These are phyloP conservation scores for Drosophila melanocephala DNA, from an alignment of 2,888 invertebrate genomes.

Conservation along the genomic window DNA sequence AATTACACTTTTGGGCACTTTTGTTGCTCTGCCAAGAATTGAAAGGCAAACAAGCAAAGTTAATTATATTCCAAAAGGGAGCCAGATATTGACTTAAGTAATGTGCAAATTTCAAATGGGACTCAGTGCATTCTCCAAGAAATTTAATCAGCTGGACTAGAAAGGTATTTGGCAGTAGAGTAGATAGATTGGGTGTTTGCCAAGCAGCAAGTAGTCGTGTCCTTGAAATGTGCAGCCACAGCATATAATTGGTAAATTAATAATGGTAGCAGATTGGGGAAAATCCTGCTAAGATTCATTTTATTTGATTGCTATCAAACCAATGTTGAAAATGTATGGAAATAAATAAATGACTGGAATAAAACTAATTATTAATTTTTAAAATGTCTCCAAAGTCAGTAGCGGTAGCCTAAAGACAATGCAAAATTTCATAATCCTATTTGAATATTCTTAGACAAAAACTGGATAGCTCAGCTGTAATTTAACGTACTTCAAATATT, in stretches of 20 bases:
- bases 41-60: constrained; percentile 19
- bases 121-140: background rate
- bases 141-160: constrained; percentile 35
- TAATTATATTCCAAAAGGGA: constrained; percentile 9
- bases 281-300: background rate
- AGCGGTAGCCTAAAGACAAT: background rate
- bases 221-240: background rate
- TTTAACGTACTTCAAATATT: background rate
- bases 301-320: background rate
- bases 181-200: constrained; percentile 3
- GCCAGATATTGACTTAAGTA: constrained; percentile 16
- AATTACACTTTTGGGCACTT: constrained; percentile 14
- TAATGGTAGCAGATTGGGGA: background rate
- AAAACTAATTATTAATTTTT: background rate
- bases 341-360: background rate
- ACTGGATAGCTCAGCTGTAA: background rate
- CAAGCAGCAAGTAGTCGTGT: background rate
- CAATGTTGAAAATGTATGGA: background rate
- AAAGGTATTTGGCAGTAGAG: background rate
- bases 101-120: constrained; percentile 28
- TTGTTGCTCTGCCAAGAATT: constrained; percentile 27
- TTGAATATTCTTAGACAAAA: background rate
- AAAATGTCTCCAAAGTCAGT: background rate
- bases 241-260: background rate
- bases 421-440: background rate